Base-by-base conservation (phyloP, 2,888 invertebrate species). In the Pycnomerus fuliginosus region DNA sequence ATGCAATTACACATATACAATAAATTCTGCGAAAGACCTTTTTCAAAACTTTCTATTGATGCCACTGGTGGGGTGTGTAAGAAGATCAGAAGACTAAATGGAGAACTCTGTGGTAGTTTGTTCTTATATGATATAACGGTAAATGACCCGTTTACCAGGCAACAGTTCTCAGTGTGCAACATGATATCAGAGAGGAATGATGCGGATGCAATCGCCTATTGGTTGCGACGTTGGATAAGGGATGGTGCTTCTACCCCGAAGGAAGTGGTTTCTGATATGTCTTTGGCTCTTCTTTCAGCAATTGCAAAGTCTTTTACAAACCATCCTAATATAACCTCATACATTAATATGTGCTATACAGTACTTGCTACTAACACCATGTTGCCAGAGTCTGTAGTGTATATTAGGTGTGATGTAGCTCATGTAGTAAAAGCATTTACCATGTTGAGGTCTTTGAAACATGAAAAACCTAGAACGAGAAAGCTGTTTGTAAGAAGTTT, bases 41-140 rank as follows among this genome's bases (percentile, higher is more conserved):
- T 27, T 27, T 27, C 27, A 2, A 27, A 27, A 27, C 11, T 27
- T 27, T 27, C 12, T 27, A 27, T 27, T 27, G 27, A 27, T 13
- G 27, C 27, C 11, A 12, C 27, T 27, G 27, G 27, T n/a, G 12
- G 13, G 11, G 27, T 27, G n/a, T 5, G 27, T 27, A 12, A 20
- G 22, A 20, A 7, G 22, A 7, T 20, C 7, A 7, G 7, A 20
- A 20, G 7, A 7, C 22, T 7, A 20, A 7, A 20, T n/a, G 10
- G 11, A 25, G 3, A 25, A n/a, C n/a, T n/a, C n/a, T n/a, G n/a
- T n/a, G n/a, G n/a, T n/a, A n/a, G n/a, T n/a, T n/a, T 27, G 2
- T 27, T 27, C 13, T 13, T 27, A 2, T 27, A 5, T 11, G 27
- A 27, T 4, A 13, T 27, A 2, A 27, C 3, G 12, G 12, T 27